These are phyloP conservation scores for Ariopsis seemanni DNA, from an alignment of 2,113 vertebrate species.

Conservation along the genomic window DNA sequence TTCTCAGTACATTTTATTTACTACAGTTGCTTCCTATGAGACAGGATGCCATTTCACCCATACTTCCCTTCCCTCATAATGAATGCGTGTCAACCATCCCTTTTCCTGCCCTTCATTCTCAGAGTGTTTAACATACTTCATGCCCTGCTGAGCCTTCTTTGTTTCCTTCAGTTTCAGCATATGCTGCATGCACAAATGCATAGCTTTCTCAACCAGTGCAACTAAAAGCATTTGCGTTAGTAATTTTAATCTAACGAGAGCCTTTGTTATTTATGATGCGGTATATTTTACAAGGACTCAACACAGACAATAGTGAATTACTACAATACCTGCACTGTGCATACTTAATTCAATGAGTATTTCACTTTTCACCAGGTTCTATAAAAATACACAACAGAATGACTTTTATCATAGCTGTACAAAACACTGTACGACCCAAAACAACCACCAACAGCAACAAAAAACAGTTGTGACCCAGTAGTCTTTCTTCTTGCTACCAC, in stretches of 20 bases:
- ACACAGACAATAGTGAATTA: not conserved
- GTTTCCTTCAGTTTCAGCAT: not conserved
- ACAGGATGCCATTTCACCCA: conserved; percentile 29
- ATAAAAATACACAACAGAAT: not conserved
- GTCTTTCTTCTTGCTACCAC: conserved; percentile 4
- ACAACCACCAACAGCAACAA: not conserved
- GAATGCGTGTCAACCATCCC: conserved; percentile 27
- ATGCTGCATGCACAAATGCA: conserved; percentile 12
- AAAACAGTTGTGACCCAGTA: not conserved
- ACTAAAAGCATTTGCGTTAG: not conserved
- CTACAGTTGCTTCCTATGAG: conserved; percentile 17
- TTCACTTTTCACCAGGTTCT: not conserved
- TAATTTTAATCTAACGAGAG: not conserved
- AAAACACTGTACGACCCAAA: not conserved
- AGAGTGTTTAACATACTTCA: conserved; percentile 24
- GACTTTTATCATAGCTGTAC: conserved; percentile 1
- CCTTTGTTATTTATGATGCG: not conserved
- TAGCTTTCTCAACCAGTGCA: not conserved
- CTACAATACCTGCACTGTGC: not conserved
- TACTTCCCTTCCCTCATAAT: conserved; percentile 16
- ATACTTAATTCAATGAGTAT: not conserved
- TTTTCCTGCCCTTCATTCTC: conserved; percentile 35
- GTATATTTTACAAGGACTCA: not conserved
- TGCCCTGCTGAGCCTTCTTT: conserved; percentile 7
- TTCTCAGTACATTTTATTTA: not conserved